phyloP scores from a whole-genome alignment of 2,113 vertebrate species.

The Oreochromis tanganicae region DNA sequence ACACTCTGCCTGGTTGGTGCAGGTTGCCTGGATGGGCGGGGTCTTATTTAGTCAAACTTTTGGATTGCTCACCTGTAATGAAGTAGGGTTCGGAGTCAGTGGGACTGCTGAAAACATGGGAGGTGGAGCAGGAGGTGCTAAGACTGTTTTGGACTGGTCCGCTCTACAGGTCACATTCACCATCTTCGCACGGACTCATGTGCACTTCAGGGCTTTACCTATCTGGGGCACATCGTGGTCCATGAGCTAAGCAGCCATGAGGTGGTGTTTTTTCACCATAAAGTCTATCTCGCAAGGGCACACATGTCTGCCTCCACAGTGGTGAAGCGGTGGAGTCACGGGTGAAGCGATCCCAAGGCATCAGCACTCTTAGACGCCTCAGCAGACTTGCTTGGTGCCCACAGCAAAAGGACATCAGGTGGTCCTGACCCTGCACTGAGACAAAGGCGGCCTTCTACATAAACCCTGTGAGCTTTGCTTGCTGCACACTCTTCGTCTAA shows the following conservation, averaged over 20 bases:
- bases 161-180: no score
- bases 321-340: not conserved
- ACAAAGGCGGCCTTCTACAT: not conserved
- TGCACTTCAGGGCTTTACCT: not conserved
- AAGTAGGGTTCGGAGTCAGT: no score
- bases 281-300: not conserved
- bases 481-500: accelerated
- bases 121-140: no score
- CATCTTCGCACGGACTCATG: not conserved
- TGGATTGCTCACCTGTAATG: no score
- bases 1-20: no score
- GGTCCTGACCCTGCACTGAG: not conserved
- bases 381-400: not conserved
- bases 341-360: not conserved
- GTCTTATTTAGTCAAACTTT: no score
- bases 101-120: no score
- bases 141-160: no score
- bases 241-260: not conserved
- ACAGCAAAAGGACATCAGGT: not conserved
- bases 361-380: not conserved
- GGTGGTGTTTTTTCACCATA: not conserved
- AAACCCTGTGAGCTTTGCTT: not conserved
- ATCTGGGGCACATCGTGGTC: not conserved
- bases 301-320: no score
- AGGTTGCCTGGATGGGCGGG: no score